Base-by-base conservation (phyloP, 2,113 vertebrate species). In the Eolophus roseicapilla region DNA sequence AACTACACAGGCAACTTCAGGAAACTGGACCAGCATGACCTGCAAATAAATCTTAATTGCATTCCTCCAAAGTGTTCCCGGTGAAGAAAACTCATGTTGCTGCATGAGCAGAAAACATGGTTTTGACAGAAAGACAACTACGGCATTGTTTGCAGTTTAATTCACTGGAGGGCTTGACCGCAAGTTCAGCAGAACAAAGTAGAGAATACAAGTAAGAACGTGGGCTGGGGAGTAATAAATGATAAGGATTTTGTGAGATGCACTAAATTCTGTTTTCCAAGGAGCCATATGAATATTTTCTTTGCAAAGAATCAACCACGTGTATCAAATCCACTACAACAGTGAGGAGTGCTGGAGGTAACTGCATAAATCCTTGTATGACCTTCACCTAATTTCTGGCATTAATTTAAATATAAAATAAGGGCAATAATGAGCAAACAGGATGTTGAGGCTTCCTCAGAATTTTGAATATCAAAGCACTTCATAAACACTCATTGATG, bases 371-470 rank as follows among this genome's bases (percentile, higher is more conserved):
- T 90, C 95, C 94, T 97, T 95, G 80, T 8, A 50, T 91, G 95
- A 96, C 96, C 96, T 97, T 96, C 92, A 97, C 95, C 92, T 91
- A 46, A 78, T 94, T 97, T 63, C 86, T 77, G 81, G 64, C 46
- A 37, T 60, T 88, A 91, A 96, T 96, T 97, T 97, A 94, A 95
- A 94, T 96, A 46, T 18, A 46, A 94, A 97, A 86, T 63, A 67
- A 91, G 88, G n/a, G 7, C 2, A 94, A 83, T 91, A 94, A 93
- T 93, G 86, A 96, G 86, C 86, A 95, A 96, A 79, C 95, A 96
- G 92, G 95, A 94, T 93, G 94, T 14, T 78, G 59, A 94, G 73
- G 86, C 94, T 94, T 95, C 94, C 80, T 94, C 92, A 35, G 3
- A 93, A 95, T 95, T 94, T 20, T 88, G 95, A 93, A 92, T 94